Evolutionary conservation across 2,797 vertebrate genomes (phyloP).

Genomic region (Dryobates pubescens): DNA sequence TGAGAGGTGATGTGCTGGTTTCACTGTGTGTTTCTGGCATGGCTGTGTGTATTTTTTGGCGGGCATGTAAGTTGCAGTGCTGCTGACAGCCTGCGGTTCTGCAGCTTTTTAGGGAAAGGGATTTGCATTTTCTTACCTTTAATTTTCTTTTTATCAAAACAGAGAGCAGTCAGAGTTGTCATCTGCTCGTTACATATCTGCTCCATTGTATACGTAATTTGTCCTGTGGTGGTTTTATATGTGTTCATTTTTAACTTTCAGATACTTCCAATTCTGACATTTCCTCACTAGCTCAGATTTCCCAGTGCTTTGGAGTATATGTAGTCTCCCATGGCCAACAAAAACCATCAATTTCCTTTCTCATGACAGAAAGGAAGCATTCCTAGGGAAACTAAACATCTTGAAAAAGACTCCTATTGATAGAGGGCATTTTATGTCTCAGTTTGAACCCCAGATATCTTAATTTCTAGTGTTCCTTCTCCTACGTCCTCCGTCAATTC

Average conservation of each 20-base stretch:
- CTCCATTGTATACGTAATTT: conserved; percentile 2
- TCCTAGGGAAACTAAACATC: conserved; percentile 29
- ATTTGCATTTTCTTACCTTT: conserved; percentile 64
- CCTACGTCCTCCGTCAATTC: neutral
- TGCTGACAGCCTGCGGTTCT: conserved; percentile 28
- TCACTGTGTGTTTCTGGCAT: neutral
- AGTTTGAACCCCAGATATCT: neutral
- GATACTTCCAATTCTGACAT: conserved; percentile 52
- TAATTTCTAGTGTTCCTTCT: neutral
- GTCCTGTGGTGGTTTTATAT: conserved; percentile 21
- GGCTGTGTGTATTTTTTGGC: neutral
- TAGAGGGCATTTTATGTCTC: neutral
- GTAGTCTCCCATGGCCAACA: conserved; percentile 56
- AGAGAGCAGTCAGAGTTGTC: conserved; percentile 60
- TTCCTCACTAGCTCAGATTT: conserved; percentile 61
- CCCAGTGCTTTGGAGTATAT: conserved; percentile 22
- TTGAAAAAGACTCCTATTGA: conserved; percentile 34
- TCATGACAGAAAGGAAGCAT: conserved; percentile 61
- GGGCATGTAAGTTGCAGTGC: neutral
- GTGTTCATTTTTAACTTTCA: conserved; percentile 60
- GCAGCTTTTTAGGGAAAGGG: conserved; percentile 42
- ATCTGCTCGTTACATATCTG: conserved; percentile 48
- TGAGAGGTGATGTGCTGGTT: neutral
- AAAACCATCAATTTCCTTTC: conserved; percentile 62
- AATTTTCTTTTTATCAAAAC: conserved; percentile 56